Conservation (phyloP, 2,113 vertebrate species). For the Erpornis zantholeuca region DNA sequence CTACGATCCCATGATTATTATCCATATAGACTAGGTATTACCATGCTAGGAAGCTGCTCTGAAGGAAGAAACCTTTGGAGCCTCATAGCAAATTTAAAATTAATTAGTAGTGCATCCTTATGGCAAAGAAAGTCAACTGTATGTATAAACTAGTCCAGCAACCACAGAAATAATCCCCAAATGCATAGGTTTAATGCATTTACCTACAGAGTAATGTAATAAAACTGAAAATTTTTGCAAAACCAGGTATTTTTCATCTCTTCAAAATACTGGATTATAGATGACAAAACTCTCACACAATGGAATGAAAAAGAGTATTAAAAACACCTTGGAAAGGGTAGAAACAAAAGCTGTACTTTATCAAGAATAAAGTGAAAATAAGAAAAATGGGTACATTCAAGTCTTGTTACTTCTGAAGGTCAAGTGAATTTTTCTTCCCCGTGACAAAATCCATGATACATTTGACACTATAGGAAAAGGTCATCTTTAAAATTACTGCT, state of each 20-base stretch:
- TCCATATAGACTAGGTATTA: not conserved
- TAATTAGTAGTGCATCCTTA: not conserved
- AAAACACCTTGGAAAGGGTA: not conserved
- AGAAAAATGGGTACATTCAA: not conserved
- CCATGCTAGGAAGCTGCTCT: not conserved
- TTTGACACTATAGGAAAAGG: not conserved
- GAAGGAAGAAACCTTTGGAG: not conserved
- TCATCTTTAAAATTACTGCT: conserved; percentile 1
- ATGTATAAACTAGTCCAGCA: not conserved
- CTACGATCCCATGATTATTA: not conserved
- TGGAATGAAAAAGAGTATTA: not conserved
- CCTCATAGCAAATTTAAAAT: not conserved
- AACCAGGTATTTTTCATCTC: not conserved
- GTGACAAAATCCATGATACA: not conserved
- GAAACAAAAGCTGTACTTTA: not conserved
- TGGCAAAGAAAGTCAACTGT: not conserved
- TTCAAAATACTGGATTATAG: not conserved
- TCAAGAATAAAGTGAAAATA: not conserved
- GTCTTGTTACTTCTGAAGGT: conserved; percentile 25
- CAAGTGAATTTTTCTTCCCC: not conserved
- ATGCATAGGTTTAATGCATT: not conserved
- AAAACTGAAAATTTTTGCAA: not conserved
- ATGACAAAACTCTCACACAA: not conserved
- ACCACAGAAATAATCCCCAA: not conserved
- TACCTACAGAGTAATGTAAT: not conserved